A percentile compares a stretch with the other conserved stretches of the same genome.
phyloP scores from a whole-genome alignment of 1,140 invertebrate species.

The Acyrthosiphon pisum region DNA sequence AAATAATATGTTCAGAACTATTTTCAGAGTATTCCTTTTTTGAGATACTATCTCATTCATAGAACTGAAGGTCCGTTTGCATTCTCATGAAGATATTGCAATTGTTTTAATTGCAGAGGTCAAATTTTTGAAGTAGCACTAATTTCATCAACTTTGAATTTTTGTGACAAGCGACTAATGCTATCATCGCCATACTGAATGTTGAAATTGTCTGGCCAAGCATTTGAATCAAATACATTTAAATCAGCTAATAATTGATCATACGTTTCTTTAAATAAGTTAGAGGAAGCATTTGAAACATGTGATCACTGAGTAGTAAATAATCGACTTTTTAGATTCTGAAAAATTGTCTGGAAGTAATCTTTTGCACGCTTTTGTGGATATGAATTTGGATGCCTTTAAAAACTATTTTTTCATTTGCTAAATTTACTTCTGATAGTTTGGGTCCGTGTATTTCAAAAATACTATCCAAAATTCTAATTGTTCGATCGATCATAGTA shows the following conservation, averaged over 20 bases:
- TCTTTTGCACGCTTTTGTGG: background rate
- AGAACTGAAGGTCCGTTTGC: too few species aligned
- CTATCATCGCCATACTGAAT: background rate
- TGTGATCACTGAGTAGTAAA: background rate
- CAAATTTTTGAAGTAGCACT: background rate
- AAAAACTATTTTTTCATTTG: background rate
- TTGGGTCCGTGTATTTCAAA: background rate
- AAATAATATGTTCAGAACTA: accelerated
- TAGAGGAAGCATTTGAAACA: background rate
- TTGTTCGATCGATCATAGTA: background rate
- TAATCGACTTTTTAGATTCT: background rate
- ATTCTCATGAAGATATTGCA: too few species aligned
- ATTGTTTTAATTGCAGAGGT: background rate
- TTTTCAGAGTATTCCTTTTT: too few species aligned
- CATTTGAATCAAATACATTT: background rate
- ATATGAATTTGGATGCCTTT: background rate
- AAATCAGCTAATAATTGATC: background rate
- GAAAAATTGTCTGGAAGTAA: background rate
- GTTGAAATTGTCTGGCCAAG: background rate
- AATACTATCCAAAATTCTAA: background rate
- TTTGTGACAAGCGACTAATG: background rate
- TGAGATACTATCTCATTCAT: too few species aligned
- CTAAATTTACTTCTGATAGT: background rate
- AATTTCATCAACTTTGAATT: background rate
- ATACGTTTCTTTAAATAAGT: background rate